Conservation (phyloP, 2,797 vertebrate species). For the Pangasius larnaudii region DNA sequence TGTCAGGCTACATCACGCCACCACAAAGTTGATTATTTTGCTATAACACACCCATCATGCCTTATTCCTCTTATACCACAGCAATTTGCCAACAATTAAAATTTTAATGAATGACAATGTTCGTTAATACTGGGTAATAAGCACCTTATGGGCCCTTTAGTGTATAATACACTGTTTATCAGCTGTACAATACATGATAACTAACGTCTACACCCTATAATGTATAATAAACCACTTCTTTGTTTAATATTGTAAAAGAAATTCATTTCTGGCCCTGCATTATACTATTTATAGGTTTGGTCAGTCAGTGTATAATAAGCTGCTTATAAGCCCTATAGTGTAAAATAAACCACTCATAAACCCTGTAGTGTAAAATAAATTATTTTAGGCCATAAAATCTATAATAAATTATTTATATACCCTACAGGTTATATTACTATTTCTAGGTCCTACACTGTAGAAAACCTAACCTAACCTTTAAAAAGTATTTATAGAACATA, state of each 20-base stretch:
- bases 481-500: not conserved
- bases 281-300: not conserved
- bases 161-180: not conserved
- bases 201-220: not conserved
- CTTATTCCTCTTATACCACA: not conserved
- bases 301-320: not conserved
- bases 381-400: not conserved
- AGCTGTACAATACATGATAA: not conserved
- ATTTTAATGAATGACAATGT: not conserved
- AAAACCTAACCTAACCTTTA: not conserved
- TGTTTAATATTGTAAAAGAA: not conserved
- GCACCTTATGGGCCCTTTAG: not conserved
- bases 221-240: not conserved
- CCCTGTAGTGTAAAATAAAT: not conserved
- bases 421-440: not conserved
- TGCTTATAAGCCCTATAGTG: not conserved
- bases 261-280: not conserved
- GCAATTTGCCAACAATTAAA: not conserved
- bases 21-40: not conserved
- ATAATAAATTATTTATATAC: not conserved
- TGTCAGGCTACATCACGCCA: not conserved
- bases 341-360: not conserved
- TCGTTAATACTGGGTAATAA: not conserved
- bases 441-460: not conserved
- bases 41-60: not conserved